Conservation (phyloP, 2,113 vertebrate genomes). For the Cygnus atratus region DNA sequence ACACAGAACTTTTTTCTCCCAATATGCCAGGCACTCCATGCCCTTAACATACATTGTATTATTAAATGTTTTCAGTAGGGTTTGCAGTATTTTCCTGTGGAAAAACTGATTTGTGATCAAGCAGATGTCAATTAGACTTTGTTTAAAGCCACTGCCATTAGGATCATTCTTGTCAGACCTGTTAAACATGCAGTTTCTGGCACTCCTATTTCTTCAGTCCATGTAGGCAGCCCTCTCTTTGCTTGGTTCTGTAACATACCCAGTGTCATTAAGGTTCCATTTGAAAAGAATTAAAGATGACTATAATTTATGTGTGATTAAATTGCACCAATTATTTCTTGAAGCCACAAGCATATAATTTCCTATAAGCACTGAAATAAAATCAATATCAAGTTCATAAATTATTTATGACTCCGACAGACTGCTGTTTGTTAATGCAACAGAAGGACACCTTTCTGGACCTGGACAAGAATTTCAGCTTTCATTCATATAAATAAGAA, state of each 20-base stretch:
- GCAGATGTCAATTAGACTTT: background rate
- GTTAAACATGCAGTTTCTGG: background rate
- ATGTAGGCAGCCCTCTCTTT: background rate
- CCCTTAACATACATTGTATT: background rate
- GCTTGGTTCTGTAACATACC: background rate
- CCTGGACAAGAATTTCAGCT: background rate
- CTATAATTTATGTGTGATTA: conserved; percentile 60
- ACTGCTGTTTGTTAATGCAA: conserved; percentile 17
- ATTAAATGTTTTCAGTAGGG: background rate
- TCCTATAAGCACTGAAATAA: conserved; percentile 60
- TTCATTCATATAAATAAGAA: background rate
- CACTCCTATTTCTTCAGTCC: background rate
- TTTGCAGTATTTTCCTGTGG: background rate
- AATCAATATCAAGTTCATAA: conserved; percentile 64
- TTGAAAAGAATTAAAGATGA: conserved; percentile 61
- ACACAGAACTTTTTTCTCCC: background rate
- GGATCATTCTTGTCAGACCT: background rate
- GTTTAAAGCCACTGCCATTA: background rate
- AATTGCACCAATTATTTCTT: conserved; percentile 60
- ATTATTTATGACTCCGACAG: conserved; percentile 57
- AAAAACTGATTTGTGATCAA: conserved; percentile 22
- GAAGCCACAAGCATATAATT: conserved; percentile 52
- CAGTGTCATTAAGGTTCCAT: conserved; percentile 53
- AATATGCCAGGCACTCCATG: background rate
- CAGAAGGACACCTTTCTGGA: background rate